Evolutionary conservation across 2,797 vertebrate species (phyloP).

Genomic region (Dromococcyx pavoninus): DNA sequence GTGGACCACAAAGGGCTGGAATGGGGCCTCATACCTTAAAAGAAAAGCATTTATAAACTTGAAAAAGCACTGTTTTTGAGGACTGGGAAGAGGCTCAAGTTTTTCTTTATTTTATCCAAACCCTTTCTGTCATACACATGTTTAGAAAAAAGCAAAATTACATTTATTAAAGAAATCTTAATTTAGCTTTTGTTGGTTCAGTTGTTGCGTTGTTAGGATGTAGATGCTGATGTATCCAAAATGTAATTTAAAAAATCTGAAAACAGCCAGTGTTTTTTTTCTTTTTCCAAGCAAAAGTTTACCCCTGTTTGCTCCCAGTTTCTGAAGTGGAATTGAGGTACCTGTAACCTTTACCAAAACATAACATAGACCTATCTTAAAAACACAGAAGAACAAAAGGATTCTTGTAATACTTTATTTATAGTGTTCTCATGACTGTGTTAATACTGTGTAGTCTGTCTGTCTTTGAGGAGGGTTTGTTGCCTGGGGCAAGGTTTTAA

Average conservation of each 20-base stretch:
- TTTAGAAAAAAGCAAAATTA: background rate
- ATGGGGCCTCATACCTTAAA: background rate
- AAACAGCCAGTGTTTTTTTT: background rate
- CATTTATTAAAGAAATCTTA: background rate
- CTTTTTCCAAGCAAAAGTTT: background rate
- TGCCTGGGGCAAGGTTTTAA: background rate
- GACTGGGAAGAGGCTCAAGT: background rate
- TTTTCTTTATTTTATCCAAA: slow-evolving; percentile 10
- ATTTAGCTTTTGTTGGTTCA: background rate
- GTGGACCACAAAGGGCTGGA: background rate
- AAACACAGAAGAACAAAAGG: background rate
- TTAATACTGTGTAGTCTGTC: background rate
- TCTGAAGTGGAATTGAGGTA: background rate
- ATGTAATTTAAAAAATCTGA: background rate
- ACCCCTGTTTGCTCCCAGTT: background rate
- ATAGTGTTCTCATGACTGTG: background rate
- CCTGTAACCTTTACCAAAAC: background rate
- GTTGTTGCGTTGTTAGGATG: background rate
- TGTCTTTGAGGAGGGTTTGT: slow-evolving; percentile 9
- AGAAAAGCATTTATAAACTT: background rate
- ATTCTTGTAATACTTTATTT: background rate
- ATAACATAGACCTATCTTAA: background rate
- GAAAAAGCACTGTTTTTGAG: background rate
- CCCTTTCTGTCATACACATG: background rate
- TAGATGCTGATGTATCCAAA: background rate